Evolutionary conservation across 37 sponge, comb jelly and placozoan species (phyloP), one percentile per base, ranked within the genome.

Genomic region (Beroe forskalii): DNA sequence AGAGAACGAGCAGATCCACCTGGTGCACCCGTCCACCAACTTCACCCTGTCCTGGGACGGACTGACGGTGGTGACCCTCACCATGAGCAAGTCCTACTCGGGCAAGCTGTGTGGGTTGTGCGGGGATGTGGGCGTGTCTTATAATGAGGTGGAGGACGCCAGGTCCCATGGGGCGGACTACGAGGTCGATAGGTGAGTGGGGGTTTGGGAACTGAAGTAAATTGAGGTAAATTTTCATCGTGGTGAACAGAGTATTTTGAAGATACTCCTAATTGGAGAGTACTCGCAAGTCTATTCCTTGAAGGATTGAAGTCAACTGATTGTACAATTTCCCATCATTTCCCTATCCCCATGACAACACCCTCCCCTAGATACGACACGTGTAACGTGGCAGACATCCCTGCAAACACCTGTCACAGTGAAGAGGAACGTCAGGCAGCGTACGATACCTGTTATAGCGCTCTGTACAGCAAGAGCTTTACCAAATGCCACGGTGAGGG

Each of bases 31-130:
- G 40, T 35, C 86, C 86, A 80, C 86, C 55, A 43, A 80, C 86
- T 80, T 80, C 55, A 80, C 86, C 0, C 86, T 80, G 86, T 20
- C n/a, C 12, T 80, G 86, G 86, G 86, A 80, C 55, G 86, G 86
- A 28, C 48, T 80, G 55, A 80, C 86, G 4, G 55, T 44, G 31
- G 86, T 80, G 55, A 44, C 86, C 44, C 86, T 80, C 30, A 80
- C 86, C 24, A 80, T 80, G 86, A 44, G 55, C 86, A 80, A 80
- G 86, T 33, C 55, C 30, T 80, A 80, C 86, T 35, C 86, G 9
- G 86, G 86, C 1, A 35, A 30, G 37, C 55, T 80, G 86, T 80
- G 86, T 80, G 86, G 86, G 1, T 48, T 80, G 86, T 80, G 86
- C 35, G 86, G 86, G 9, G 86, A 80, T 80, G 86, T 80, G 44